These are phyloP conservation scores for Trichogramma dendrolimi DNA, from an alignment of 2,888 invertebrate species.

Conservation along the genomic window DNA sequence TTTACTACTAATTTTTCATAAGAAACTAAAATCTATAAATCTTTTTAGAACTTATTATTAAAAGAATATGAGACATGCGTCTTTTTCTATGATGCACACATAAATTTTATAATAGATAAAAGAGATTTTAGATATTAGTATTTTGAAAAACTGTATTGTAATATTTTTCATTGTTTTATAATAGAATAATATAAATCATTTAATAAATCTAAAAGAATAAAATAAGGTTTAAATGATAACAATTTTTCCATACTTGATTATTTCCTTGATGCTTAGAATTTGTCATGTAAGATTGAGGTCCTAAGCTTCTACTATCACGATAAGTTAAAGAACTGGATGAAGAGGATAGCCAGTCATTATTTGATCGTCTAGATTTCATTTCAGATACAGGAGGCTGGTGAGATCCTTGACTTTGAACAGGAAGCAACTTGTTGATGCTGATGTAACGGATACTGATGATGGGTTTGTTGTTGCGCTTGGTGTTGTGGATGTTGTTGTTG, in stretches of 20 bases:
- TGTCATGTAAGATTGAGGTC: conserved; percentile 40
- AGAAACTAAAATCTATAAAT: background rate
- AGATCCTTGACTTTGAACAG: too few species aligned
- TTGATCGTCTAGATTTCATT: conserved; percentile 58
- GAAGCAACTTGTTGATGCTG: conserved; percentile 6
- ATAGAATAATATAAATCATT: background rate
- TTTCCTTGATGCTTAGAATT: conserved; percentile 8
- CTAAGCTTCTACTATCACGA: conserved; percentile 35
- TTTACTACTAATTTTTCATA: background rate
- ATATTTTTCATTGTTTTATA: background rate
- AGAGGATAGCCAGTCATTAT: conserved; percentile 44
- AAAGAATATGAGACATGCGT: too few species aligned
- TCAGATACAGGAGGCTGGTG: conserved; percentile 58
- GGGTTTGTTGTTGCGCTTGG: conserved; percentile 37
- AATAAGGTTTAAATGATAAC: background rate
- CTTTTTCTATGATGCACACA: too few species aligned
- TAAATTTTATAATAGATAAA: too few species aligned
- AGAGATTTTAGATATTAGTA: background rate
- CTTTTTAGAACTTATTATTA: too few species aligned
- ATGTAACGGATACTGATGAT: conserved; percentile 36
- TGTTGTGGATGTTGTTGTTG: conserved; percentile 27
- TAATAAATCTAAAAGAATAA: background rate
- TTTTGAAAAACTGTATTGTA: background rate
- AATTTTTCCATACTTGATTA: conserved; percentile 12
- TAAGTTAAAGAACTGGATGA: conserved; percentile 26